These are phyloP conservation scores for Eriocheir sinensis DNA, from an alignment of 1,140 invertebrate genomes.

Conservation along the genomic window DNA sequence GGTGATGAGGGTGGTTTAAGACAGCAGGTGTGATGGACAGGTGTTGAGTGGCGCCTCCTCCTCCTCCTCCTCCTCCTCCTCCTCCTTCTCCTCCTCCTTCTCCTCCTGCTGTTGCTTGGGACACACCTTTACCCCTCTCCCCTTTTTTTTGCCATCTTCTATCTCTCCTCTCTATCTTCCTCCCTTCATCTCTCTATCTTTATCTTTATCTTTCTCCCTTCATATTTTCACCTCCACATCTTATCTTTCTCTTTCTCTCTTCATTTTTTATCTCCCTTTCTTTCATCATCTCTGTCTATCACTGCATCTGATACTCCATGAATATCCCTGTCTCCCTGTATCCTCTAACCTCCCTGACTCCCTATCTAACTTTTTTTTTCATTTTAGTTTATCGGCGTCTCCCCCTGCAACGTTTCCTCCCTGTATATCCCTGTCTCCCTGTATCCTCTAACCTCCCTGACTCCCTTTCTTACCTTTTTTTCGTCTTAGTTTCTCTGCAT, in stretches of 20 bases:
- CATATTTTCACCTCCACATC: not conserved
- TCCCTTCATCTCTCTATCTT: too few species aligned
- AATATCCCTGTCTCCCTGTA: not conserved
- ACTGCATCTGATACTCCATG: not conserved
- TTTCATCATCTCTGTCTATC: not conserved
- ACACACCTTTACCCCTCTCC: too few species aligned
- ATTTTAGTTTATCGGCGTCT: too few species aligned
- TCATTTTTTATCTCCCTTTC: not conserved
- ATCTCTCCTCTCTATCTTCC: too few species aligned
- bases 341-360: not conserved
- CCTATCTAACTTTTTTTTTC: not conserved
- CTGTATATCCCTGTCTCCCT: too few species aligned
- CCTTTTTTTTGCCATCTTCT: too few species aligned
- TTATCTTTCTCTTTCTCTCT: slow-evolving; percentile 10
- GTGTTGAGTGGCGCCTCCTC: not conserved
- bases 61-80: not conserved
- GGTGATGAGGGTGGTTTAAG: not conserved
- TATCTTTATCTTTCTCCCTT: too few species aligned
- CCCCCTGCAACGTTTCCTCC: too few species aligned
- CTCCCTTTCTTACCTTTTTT: too few species aligned
- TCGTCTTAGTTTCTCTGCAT: too few species aligned
- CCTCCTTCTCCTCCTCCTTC: not conserved
- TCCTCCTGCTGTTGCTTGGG: too few species aligned
- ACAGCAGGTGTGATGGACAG: not conserved
- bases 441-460: too few species aligned